phyloP scores from a whole-genome alignment of 2,797 vertebrate genomes.

The Agapornis canus region DNA sequence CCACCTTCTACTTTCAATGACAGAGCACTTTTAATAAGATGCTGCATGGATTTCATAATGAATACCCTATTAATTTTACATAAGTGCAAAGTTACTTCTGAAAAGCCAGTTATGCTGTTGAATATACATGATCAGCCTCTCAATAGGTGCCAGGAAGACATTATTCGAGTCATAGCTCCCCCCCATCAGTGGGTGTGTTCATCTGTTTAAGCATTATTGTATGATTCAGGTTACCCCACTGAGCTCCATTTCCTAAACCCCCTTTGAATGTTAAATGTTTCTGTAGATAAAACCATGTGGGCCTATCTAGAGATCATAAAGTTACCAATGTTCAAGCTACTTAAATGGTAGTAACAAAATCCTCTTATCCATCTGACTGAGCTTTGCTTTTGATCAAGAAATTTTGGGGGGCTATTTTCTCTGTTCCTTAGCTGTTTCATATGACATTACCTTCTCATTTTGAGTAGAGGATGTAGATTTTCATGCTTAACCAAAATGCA shows the following conservation, averaged over 20 bases:
- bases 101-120: conserved; percentile 23
- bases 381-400: neutral
- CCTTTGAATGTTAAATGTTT: neutral
- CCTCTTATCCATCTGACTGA: neutral
- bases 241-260: neutral
- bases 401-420: neutral
- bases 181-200: neutral
- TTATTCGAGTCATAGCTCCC: rapidly evolving
- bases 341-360: neutral
- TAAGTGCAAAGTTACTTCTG: conserved; percentile 52
- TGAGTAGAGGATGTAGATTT: neutral
- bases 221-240: neutral
- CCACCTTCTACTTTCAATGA: conserved; percentile 67
- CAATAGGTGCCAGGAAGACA: neutral
- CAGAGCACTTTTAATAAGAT: conserved; percentile 63
- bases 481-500: neutral
- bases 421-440: neutral
- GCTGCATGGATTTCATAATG: conserved; percentile 56
- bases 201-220: neutral
- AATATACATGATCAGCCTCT: neutral
- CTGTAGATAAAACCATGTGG: neutral
- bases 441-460: neutral
- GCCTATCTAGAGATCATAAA: neutral
- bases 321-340: neutral
- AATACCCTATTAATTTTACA: conserved; percentile 61